phyloP scores from a whole-genome alignment of 2,888 invertebrate genomes.

The Xestia ashworthii region DNA sequence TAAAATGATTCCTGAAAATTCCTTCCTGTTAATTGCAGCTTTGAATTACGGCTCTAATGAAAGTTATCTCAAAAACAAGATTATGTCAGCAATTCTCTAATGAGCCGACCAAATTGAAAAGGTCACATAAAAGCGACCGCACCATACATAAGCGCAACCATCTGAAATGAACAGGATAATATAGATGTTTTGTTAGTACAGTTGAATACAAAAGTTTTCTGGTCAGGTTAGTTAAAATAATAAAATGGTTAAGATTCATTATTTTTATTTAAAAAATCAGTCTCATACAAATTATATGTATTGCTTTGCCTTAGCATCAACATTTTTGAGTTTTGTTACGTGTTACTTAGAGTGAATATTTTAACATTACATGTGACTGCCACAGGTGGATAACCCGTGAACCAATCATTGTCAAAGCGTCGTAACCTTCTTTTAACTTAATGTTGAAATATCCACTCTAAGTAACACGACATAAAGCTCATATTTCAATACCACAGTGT shows the following conservation, averaged over 20 bases:
- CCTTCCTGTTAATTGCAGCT: neutral
- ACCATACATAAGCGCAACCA: no score
- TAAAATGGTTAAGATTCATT: neutral
- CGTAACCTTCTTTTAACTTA: no score
- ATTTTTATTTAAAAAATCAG: neutral
- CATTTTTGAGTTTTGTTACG: neutral
- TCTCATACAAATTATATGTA: slow-evolving; percentile 2
- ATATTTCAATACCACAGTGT: no score
- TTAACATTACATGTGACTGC: no score
- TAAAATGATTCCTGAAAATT: neutral
- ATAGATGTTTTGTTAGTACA: neutral
- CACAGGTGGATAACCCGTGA: no score
- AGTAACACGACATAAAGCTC: no score
- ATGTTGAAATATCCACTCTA: no score
- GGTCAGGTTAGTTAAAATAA: neutral
- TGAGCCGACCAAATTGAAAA: no score
- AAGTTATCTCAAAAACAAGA: neutral
- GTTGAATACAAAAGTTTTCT: neutral
- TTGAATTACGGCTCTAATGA: neutral
- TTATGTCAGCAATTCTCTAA: neutral
- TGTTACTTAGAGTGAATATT: no score
- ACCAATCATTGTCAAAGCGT: no score
- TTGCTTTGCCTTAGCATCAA: neutral
- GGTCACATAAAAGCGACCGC: no score
- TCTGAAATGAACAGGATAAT: neutral